These are phyloP conservation scores for Varanus komodoensis DNA, from an alignment of 2,113 vertebrate species.

Conservation along the genomic window DNA sequence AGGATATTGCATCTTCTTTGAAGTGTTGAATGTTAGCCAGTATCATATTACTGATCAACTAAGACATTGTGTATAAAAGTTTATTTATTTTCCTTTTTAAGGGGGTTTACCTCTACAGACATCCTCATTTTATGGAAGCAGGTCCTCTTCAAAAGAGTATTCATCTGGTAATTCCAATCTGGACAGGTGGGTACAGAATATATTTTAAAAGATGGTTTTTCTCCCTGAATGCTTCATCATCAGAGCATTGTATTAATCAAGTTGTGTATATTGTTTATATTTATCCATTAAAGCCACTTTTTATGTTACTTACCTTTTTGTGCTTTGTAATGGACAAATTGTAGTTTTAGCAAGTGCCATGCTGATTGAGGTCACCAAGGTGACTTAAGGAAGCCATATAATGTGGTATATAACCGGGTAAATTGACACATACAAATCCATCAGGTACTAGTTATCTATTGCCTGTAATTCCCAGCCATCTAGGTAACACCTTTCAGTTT, in stretches of 20 bases:
- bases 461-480: background rate
- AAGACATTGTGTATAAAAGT: background rate
- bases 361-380: background rate
- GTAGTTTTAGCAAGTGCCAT: background rate
- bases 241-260: conserved; percentile 5
- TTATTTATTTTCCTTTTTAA: conserved; percentile 62
- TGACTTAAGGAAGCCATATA: background rate
- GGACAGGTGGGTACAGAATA: conserved; percentile 84
- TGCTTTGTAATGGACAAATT: background rate
- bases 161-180: conserved; percentile 83
- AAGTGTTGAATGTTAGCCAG: background rate
- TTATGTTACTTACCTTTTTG: background rate
- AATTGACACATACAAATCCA: background rate
- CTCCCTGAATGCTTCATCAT: conserved; percentile 24
- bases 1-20: background rate
- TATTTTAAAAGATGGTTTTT: conserved; percentile 5
- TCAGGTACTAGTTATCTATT: background rate
- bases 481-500: background rate
- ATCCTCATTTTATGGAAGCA: conserved; percentile 91
- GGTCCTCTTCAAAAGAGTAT: conserved; percentile 88
- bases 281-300: background rate
- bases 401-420: background rate
- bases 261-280: background rate
- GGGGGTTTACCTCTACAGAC: conserved; percentile 91
- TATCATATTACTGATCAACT: background rate